A percentile compares a stretch with the other conserved stretches of the same genome.
Conservation (phyloP, 2,113 vertebrate genomes). For the Oryzias javanicus region DNA sequence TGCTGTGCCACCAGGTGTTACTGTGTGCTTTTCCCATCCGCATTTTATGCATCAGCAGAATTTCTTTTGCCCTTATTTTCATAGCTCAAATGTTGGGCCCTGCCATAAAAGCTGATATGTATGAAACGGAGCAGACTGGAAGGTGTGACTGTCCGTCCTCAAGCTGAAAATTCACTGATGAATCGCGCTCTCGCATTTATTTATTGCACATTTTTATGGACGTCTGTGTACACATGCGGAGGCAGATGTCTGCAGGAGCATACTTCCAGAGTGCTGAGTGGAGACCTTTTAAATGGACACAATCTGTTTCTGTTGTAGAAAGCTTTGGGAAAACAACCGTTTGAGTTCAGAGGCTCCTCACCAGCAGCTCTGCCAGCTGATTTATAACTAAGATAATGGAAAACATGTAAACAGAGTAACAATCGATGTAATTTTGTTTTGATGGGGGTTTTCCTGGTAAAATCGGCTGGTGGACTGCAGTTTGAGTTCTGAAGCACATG, state of each 20-base stretch:
- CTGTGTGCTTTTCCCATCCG: conserved; percentile 73
- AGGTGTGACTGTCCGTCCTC: conserved; percentile 38
- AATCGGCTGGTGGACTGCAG: conserved; percentile 9
- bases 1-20: conserved; percentile 70
- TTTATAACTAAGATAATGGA: conserved; percentile 14
- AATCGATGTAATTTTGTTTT: background rate
- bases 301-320: conserved; percentile 71
- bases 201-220: conserved; percentile 9
- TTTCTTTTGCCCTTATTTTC: conserved; percentile 67
- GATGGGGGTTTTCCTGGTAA: conserved; percentile 5
- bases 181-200: too few species aligned
- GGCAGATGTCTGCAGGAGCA: conserved; percentile 27
- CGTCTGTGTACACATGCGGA: conserved; percentile 26
- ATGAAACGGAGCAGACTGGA: conserved; percentile 35
- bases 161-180: conserved; percentile 3
- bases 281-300: conserved; percentile 73
- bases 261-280: conserved; percentile 58
- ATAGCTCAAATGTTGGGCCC: conserved; percentile 52
- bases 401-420: too few species aligned
- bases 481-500: too few species aligned
- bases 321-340: conserved; percentile 68
- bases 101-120: conserved; percentile 52
- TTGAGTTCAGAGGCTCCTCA: conserved; percentile 52
- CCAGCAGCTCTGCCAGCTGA: conserved; percentile 42
- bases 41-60: conserved; percentile 76